Evolutionary conservation across 2,113 vertebrate species (phyloP).

Genomic region (Recurvirostra avosetta): DNA sequence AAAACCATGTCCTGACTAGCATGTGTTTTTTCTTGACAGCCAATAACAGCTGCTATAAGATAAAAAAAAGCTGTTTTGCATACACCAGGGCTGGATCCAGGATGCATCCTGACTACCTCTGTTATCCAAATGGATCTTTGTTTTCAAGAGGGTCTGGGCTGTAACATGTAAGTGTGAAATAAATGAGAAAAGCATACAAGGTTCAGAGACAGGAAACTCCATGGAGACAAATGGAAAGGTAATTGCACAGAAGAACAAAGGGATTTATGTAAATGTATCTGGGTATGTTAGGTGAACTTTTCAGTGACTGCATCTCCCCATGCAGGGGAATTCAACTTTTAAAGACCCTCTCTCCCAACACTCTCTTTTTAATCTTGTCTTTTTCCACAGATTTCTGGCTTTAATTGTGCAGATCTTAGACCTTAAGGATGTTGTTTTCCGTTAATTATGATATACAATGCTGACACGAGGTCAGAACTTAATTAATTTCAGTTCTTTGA

Average conservation of each 20-base stretch:
- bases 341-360: background rate
- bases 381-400: background rate
- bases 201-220: background rate
- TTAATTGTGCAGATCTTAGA: conserved; percentile 54
- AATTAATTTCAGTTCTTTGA: conserved; percentile 63
- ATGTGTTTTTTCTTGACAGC: background rate
- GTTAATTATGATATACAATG: conserved; percentile 56
- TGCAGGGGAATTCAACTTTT: conserved; percentile 1
- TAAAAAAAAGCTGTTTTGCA: background rate
- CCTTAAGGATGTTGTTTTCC: conserved; percentile 45
- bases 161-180: background rate
- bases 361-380: background rate
- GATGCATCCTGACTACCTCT: background rate
- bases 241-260: conserved; percentile 32
- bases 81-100: background rate
- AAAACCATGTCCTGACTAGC: background rate
- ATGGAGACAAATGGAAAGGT: background rate
- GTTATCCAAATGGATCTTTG: background rate
- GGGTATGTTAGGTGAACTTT: background rate
- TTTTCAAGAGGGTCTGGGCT: background rate
- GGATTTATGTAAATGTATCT: background rate
- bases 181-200: background rate
- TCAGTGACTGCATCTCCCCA: background rate
- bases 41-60: background rate
- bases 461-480: conserved; percentile 54